Base-by-base conservation (phyloP, 37 sponge, comb jelly and placozoan species). In the Oscarella lobularis region DNA sequence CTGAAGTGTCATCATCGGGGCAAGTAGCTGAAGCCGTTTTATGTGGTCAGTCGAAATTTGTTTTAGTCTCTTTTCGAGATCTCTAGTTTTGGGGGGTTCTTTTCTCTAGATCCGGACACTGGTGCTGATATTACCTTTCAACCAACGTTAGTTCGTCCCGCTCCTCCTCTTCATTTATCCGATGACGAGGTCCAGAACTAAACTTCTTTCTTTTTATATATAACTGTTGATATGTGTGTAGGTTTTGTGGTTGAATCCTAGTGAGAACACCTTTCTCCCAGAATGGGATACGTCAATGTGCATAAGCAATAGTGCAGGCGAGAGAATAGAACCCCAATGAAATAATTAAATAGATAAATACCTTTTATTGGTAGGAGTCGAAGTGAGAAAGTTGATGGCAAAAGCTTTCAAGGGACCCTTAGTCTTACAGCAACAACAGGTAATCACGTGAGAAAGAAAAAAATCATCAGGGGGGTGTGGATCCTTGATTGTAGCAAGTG, bases 261-360 rank as follows among this genome's bases (percentile, higher is more conserved):
- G 79, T 37, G 87, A 88, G 36, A 74, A 79, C 33, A 83, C 83
- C 67, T 85, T 83, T 74, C 60, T 81, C 72, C 79, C 91, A 27
- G 87, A 96, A 72, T 96, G 97, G 97, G 97, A 96, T 65, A 74
- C 41, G 27, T 66, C 76, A 40, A 89, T 96, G 93, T 89, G 89
- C 66, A 67, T 48, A 6, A 77, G 71, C 33, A 78, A 4, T 40
- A 40, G 74, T 31, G 80, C 73, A 40, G 81, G 81, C 74, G 31
- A 31, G 1, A 1, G 32, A 2, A n/a, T n/a, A n/a, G n/a, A n/a
- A n/a, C n/a, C n/a, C n/a, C n/a, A n/a, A n/a, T n/a, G n/a, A n/a
- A n/a, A n/a, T n/a, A n/a, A n/a, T n/a, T n/a, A n/a, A 75, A 60
- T 55, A 70, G 75, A 78, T 30, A 74, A 37, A 9, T 3, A 0